Evolutionary conservation across 2,113 vertebrate genomes (phyloP), one percentile per base, ranked within the genome.

Genomic region (Lepisosteus osseus): DNA sequence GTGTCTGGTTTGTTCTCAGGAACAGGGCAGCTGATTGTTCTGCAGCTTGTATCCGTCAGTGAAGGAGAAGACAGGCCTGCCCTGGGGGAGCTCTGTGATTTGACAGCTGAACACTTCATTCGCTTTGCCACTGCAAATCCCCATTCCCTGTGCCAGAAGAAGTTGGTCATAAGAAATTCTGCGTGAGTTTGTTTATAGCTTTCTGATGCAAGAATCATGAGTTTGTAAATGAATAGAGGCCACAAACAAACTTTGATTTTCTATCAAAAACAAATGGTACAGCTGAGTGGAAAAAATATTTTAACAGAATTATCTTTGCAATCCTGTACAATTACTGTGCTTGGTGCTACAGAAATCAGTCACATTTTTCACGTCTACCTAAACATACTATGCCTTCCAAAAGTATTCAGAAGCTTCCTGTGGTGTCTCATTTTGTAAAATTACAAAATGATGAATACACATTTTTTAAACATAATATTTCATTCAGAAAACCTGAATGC

Each of bases 91-190:
- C 59, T 82, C 51, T 89, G 76, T 14, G 93, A 96, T 77, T 15
- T 86, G 45, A 92, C 89, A n/a, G 90, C 94, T 0, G 89, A 96
- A 45, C 90, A 97, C 55, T 89, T 93, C 71, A 67, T 98, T 45
- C 79, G 82, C 8, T 99, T 99, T 6, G 85, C 84, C 7, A 71
- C 92, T 0, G 88, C 90, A 71, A 97, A 97, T 79, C 90, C 92
- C 7, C 83, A 84, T 56, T 76, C 81, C 54, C 82, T 73, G 0
- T 29, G 81, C 0, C 82, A 87, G 72, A 98, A 92, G 76, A 87
- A 47, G 13, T 3, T 99, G 70, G 13, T 94, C 61, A 80, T 99
- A 67, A 94, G 87, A 75, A 99, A 96, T 65, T 86, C 88, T 2
- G 88, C 86, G 97, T 99, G 89, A 84, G 91, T 12, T 44, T 15